phyloP scores from a whole-genome alignment of 2,797 vertebrate genomes.

The Antrozous pallidus region DNA sequence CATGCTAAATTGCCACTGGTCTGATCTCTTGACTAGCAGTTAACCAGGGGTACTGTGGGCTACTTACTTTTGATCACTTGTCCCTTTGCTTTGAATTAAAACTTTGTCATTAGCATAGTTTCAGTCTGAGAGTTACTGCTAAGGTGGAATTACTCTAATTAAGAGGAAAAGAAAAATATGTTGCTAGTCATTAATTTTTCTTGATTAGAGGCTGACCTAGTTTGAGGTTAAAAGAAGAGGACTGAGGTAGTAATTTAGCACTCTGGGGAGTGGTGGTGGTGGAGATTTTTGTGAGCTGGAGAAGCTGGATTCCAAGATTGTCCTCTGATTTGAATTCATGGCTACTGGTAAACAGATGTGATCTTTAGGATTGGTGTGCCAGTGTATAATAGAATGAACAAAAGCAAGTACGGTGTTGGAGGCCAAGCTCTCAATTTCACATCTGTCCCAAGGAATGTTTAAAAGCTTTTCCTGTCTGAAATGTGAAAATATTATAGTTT shows the following conservation, averaged over 20 bases:
- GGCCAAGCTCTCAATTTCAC: neutral
- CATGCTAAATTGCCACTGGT: neutral
- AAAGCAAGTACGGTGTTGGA: neutral
- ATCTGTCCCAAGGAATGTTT: neutral
- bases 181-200: conserved; percentile 73
- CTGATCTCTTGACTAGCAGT: neutral
- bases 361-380: neutral
- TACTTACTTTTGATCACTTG: conserved; percentile 45
- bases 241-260: conserved; percentile 70
- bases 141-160: conserved; percentile 83
- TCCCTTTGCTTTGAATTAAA: conserved; percentile 74
- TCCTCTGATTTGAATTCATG: conserved; percentile 66
- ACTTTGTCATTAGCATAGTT: conserved; percentile 81
- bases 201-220: conserved; percentile 79
- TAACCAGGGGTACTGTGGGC: neutral
- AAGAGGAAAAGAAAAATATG: conserved; percentile 82
- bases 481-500: neutral
- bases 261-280: conserved; percentile 16
- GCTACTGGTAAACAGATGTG: conserved; percentile 29
- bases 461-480: neutral
- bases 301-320: conserved; percentile 70
- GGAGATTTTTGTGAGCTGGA: conserved; percentile 64
- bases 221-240: conserved; percentile 73
- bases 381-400: neutral
- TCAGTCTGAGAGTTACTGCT: conserved; percentile 72